Evolutionary conservation across 2,113 vertebrate species (phyloP).

Genomic region (Elaphurus davidianus): DNA sequence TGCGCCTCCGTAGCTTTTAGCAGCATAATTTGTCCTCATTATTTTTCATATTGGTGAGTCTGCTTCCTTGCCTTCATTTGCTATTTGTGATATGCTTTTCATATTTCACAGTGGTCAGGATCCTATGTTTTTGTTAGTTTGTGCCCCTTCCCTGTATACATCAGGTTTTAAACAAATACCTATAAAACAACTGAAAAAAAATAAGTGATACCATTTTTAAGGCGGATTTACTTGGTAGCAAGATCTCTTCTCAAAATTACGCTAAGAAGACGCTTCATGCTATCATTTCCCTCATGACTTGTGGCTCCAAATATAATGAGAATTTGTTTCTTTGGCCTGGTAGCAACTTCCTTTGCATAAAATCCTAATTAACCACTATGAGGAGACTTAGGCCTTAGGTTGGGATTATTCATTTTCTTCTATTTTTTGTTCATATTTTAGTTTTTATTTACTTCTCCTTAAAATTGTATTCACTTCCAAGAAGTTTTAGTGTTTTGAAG

Average conservation of each 20-base stretch:
- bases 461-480: background rate
- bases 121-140: background rate
- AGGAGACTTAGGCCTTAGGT: background rate
- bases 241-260: background rate
- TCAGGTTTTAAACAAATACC: background rate
- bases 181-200: background rate
- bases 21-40: background rate
- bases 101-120: background rate
- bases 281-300: background rate
- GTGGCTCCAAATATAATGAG: constrained; percentile 20
- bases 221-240: background rate
- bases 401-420: background rate
- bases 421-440: background rate
- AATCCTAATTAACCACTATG: background rate
- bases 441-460: background rate
- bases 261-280: background rate
- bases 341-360: constrained; percentile 30
- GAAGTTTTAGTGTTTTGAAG: background rate
- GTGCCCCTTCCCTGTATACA: background rate
- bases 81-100: background rate
- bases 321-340: background rate
- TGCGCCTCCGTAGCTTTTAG: background rate
- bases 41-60: background rate
- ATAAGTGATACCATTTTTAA: background rate
- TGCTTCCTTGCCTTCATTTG: background rate